phyloP scores from a whole-genome alignment of 2,797 vertebrate genomes.

The Distichodus sexfasciatus region DNA sequence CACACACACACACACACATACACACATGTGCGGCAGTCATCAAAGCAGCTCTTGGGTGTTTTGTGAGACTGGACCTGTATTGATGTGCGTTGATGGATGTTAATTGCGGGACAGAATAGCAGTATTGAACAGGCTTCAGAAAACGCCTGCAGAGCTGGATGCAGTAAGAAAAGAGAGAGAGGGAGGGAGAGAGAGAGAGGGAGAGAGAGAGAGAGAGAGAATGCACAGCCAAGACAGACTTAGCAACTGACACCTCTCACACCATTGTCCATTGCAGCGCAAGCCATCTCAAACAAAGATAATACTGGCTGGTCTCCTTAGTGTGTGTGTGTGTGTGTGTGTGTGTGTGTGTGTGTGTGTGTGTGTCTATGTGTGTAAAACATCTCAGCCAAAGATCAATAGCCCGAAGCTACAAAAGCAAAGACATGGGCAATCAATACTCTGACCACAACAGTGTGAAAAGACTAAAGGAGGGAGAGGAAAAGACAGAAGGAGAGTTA shows the following conservation, averaged over 20 bases:
- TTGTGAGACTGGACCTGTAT: constrained; percentile 75
- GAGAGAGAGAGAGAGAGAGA: constrained; percentile 47
- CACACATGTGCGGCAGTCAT: constrained; percentile 43
- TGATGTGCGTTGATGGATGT: constrained; percentile 79
- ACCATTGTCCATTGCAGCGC: constrained; percentile 40
- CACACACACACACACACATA: constrained; percentile 19
- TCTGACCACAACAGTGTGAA: constrained; percentile 64
- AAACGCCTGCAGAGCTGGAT: constrained; percentile 67
- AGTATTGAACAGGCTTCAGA: constrained; percentile 74
- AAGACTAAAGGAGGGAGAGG: constrained; percentile 61
- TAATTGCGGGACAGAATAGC: constrained; percentile 80
- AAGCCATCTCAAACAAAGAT: constrained; percentile 52
- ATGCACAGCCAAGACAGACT: constrained; percentile 53
- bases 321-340: constrained; percentile 43
- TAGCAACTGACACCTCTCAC: constrained; percentile 53
- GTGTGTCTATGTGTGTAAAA: constrained; percentile 30
- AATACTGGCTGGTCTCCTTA: constrained; percentile 39
- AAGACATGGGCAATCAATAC: constrained; percentile 80
- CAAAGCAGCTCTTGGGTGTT: constrained; percentile 72
- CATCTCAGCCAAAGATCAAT: constrained; percentile 71
- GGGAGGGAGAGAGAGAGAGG: constrained; percentile 15
- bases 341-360: constrained; percentile 34
- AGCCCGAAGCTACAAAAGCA: constrained; percentile 75
- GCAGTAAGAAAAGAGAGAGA: constrained; percentile 37
- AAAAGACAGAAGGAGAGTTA: constrained; percentile 64